Percentiles rank a stretch among this genome's conserved stretches.
Evolutionary conservation across 1,140 invertebrate species (phyloP).

Genomic region (Episyrphus balteatus): DNA sequence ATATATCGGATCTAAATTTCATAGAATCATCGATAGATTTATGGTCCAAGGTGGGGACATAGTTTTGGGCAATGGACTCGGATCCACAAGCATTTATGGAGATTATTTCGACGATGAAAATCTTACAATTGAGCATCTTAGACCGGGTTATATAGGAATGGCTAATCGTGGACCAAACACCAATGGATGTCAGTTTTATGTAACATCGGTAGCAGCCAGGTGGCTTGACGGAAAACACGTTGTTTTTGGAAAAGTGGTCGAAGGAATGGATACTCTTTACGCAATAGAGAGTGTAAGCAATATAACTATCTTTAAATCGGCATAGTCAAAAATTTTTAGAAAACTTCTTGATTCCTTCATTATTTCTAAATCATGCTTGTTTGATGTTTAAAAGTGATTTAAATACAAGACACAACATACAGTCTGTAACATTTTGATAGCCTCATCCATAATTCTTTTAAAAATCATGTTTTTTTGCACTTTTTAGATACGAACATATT

Average conservation of each 20-base stretch:
- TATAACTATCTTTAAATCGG: background rate
- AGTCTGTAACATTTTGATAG: too few relatives aligned
- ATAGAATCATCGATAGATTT: constrained; percentile 76
- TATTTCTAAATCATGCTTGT: too few relatives aligned
- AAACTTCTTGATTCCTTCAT: too few relatives aligned
- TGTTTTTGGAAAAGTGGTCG: constrained; percentile 82
- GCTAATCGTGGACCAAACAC: constrained; percentile 76
- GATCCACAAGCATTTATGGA: constrained; percentile 81
- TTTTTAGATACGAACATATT: too few relatives aligned
- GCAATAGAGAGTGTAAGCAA: constrained; percentile 53
- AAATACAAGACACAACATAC: too few relatives aligned
- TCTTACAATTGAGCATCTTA: constrained; percentile 77
- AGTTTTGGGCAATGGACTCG: constrained; percentile 57
- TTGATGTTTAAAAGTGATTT: too few relatives aligned
- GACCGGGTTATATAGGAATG: constrained; percentile 89
- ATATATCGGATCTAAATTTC: constrained; percentile 67
- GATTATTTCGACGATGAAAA: constrained; percentile 90
- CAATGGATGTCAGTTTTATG: constrained; percentile 95
- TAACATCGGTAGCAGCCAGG: constrained; percentile 75
- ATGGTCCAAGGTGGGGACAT: constrained; percentile 87
- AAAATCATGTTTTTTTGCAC: too few relatives aligned
- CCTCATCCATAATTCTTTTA: too few relatives aligned
- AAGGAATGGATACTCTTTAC: constrained; percentile 74
- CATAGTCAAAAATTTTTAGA: too few relatives aligned
- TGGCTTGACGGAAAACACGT: constrained; percentile 91